Base-by-base conservation (phyloP, 2,888 invertebrate species). In the Hipparchia semele region DNA sequence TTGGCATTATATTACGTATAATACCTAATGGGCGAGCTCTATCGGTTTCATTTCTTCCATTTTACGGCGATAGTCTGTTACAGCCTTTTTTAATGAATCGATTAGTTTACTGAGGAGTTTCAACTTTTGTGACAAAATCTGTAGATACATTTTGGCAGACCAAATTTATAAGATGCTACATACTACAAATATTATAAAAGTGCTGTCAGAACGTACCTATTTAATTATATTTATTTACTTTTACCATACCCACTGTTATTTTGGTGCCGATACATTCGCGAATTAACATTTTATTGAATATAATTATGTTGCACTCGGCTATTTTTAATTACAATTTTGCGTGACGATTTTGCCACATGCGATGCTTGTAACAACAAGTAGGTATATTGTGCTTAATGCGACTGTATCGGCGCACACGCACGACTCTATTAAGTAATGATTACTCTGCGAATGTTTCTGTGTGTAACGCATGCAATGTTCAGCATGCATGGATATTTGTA, bases 271-370 rank as follows among this genome's bases (percentile, higher is more conserved):
- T 45, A 56, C 67, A 46, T n/a, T 45, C n/a, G 67, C 13, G 45
- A 56, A 67, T 67, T 58, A 39, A 33, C 23, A 65, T 65, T 33
- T 33, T 62, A 46, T 60, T 62, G 62, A 62, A 62, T 62, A 62
- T 46, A 5, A 65, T 51, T 61, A 61, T 7, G 39, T 49, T 23
- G 23, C 23, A 23, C 9, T 6, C 64, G 51, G 59, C 59, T 39
- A 39, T 60, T 60, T 33, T 39, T 60, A 39, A 60, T 60, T 60
- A 23, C 23, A 0, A 33, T 10, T 60, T 46, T 62, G 13, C 62
- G 62, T 46, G 62, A 13, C 46, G 62, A 62, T 62, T 46, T n/a
- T 9, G 46, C 46, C 46, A n/a, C 62, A 46, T 62, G 46, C 62
- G 1, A 13, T 61, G 12, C 60, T 6, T 61, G 39, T n/a, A 6